Evolutionary conservation across 2,113 vertebrate genomes (phyloP).

Genomic region (Alosa alosa): DNA sequence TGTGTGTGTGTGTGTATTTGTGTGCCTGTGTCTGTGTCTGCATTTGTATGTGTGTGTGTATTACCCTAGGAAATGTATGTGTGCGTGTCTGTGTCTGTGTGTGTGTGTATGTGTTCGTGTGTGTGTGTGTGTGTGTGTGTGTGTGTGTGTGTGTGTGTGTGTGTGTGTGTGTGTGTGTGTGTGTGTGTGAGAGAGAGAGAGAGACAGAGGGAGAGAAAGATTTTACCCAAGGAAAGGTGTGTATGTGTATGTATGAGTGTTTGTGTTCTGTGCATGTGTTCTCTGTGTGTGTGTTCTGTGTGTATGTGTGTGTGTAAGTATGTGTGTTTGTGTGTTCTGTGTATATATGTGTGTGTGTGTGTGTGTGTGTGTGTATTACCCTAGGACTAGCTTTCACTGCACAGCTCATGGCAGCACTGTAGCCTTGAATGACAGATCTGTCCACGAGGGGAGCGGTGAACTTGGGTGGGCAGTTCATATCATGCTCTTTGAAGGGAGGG

Average conservation of each 20-base stretch:
- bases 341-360: neutral
- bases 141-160: neutral
- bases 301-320: too few species aligned
- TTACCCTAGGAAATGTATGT: neutral
- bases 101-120: neutral
- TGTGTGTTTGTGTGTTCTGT: neutral
- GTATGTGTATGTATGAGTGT: neutral
- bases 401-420: constrained; percentile 82
- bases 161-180: too few species aligned
- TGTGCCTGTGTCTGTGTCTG: neutral
- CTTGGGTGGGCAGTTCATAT: constrained; percentile 74
- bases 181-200: too few species aligned
- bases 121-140: neutral
- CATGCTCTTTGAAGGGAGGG: constrained; percentile 73
- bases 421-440: constrained; percentile 80
- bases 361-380: constrained; percentile 57
- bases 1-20: neutral
- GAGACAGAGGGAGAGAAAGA: too few species aligned
- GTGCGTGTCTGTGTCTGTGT: neutral
- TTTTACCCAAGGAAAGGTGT: too few species aligned
- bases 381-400: constrained; percentile 81
- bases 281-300: neutral
- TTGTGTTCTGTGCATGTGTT: too few species aligned
- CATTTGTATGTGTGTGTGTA: neutral
- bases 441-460: constrained; percentile 83